A percentile compares a stretch with the other conserved stretches of the same genome.
Conservation (phyloP, 2,888 invertebrate genomes). For the Latrodectus hesperus region DNA sequence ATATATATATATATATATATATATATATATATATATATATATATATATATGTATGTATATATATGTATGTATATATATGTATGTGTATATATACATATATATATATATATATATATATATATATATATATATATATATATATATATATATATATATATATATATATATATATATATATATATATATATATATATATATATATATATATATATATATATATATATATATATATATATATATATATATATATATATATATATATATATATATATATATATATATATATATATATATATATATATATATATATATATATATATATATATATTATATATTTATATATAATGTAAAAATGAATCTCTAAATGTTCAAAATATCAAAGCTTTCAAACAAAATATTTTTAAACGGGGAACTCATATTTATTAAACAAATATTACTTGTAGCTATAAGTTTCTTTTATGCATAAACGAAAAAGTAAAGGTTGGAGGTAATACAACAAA, state of each 20-base stretch:
- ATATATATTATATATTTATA: not conserved
- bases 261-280: not conserved
- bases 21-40: too few species aligned
- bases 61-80: not conserved
- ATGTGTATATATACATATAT: not conserved
- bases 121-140: slow-evolving; percentile 2
- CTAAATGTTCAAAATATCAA: too few species aligned
- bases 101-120: slow-evolving; percentile 2
- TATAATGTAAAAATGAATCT: too few species aligned
- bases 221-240: slow-evolving; percentile 2
- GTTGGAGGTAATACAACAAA: too few species aligned
- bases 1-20: too few species aligned
- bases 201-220: slow-evolving; percentile 1
- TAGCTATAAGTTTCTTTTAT: too few species aligned
- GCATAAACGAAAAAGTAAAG: too few species aligned
- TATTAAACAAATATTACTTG: too few species aligned
- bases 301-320: slow-evolving; percentile 1
- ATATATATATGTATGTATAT: not conserved
- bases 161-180: slow-evolving; percentile 2
- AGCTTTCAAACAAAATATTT: too few species aligned
- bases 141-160: slow-evolving; percentile 2
- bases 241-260: slow-evolving; percentile 1
- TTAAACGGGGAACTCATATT: too few species aligned
- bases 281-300: slow-evolving; percentile 2
- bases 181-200: not conserved